Percentiles rank a stretch among this genome's conserved stretches.
These are phyloP conservation scores for Thecophora atra DNA, from an alignment of 2,888 invertebrate species.

Conservation along the genomic window DNA sequence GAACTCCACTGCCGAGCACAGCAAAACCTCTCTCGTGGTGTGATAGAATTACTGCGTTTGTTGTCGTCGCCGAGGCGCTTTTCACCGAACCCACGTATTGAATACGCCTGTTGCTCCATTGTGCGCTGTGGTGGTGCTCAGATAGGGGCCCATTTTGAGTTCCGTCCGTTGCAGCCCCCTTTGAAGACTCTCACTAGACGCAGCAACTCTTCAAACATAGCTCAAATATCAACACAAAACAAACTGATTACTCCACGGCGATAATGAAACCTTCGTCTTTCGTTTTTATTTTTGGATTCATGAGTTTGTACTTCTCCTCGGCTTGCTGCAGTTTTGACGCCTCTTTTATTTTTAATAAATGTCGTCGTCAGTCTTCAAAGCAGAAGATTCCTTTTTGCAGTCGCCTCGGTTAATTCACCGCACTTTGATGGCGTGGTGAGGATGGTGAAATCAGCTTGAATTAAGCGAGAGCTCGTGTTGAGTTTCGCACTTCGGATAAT, in stretches of 20 bases:
- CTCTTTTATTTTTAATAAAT: too few species aligned
- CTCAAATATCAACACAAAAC: constrained; percentile 43
- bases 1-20: too few species aligned
- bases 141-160: constrained; percentile 36
- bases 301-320: constrained; percentile 22
- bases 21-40: constrained; percentile 9
- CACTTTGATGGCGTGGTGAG: too few species aligned
- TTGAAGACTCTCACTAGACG: constrained; percentile 36
- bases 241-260: constrained; percentile 48
- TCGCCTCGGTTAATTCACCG: too few species aligned
- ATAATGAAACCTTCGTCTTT: constrained; percentile 44
- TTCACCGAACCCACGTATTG: constrained; percentile 29
- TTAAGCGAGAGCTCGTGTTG: too few species aligned
- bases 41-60: background rate
- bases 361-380: too few species aligned
- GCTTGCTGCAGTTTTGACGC: constrained; percentile 26
- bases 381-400: too few species aligned
- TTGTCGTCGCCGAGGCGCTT: background rate
- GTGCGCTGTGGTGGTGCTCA: constrained; percentile 8
- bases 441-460: too few species aligned
- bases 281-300: constrained; percentile 25
- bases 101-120: constrained; percentile 8
- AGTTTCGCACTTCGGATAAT: too few species aligned
- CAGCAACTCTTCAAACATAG: constrained; percentile 41
- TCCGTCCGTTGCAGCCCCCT: constrained; percentile 16